phyloP scores from a whole-genome alignment of 2,888 invertebrate species.

The Dioctria rufipes region DNA sequence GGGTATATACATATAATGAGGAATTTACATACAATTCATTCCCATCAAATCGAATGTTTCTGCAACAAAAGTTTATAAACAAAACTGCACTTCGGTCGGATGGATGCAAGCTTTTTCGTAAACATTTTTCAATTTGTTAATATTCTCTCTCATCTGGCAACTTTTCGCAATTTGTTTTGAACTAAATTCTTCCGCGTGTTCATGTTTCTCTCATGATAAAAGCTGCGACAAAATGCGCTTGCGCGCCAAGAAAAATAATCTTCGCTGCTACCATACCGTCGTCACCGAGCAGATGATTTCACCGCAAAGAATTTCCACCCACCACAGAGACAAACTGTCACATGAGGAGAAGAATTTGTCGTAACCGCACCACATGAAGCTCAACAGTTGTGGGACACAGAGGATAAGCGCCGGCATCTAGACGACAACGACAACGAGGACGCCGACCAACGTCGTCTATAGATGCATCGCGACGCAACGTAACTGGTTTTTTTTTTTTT shows the following conservation, averaged over 20 bases:
- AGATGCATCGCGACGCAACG: no score
- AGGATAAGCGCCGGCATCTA: not conserved
- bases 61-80: not conserved
- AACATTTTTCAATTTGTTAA: not conserved
- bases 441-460: no score
- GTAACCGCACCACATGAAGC: conserved; percentile 11
- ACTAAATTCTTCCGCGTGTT: conserved; percentile 31
- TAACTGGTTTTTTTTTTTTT: no score
- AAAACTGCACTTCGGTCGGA: not conserved
- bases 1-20: no score
- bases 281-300: conserved; percentile 32
- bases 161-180: conserved; percentile 17
- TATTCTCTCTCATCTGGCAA: conserved; percentile 16
- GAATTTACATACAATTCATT: no score
- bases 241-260: not conserved
- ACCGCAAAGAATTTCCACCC: conserved; percentile 44
- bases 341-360: conserved; percentile 37
- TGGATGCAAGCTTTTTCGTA: conserved; percentile 8
- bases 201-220: not conserved
- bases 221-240: not conserved
- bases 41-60: no score
- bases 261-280: conserved; percentile 12
- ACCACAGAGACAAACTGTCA: conserved; percentile 13
- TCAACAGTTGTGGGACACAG: conserved; percentile 29
- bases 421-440: not conserved